phyloP scores from a whole-genome alignment of 2,888 invertebrate species.

The Amaurobius ferox region DNA sequence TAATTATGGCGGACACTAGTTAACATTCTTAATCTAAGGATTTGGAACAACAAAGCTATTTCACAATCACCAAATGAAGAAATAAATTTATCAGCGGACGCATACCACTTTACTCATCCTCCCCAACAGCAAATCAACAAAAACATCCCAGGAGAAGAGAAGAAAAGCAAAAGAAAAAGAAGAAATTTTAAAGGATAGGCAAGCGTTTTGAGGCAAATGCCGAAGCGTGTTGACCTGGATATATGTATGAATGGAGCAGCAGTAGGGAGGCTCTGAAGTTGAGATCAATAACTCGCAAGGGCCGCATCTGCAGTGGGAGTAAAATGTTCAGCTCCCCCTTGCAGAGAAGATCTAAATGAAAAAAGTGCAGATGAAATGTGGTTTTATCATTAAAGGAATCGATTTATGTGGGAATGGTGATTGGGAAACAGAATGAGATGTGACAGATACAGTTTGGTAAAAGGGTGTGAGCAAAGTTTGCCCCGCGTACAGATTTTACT shows the following conservation, averaged over 20 bases:
- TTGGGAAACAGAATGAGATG: not conserved
- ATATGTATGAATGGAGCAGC: constrained; percentile 18
- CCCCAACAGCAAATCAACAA: constrained; percentile 25
- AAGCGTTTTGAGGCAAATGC: constrained; percentile 36
- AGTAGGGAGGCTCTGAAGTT: constrained; percentile 5
- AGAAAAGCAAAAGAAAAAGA: not conserved
- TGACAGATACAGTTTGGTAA: not conserved
- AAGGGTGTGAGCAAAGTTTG: no score
- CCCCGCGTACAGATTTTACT: no score
- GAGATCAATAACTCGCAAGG: constrained; percentile 42
- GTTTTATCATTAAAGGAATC: not conserved
- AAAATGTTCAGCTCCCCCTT: constrained; percentile 2
- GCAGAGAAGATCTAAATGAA: not conserved
- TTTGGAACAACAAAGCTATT: no score
- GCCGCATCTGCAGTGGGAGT: constrained; percentile 18
- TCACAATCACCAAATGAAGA: not conserved
- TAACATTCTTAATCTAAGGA: no score
- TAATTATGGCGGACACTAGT: no score
- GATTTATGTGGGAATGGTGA: constrained; percentile 11
- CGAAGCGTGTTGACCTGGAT: constrained; percentile 46
- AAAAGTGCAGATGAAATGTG: constrained; percentile 5
- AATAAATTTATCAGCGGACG: not conserved
- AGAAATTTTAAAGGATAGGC: constrained; percentile 29
- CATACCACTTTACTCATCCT: not conserved
- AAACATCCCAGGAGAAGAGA: constrained; percentile 14